Evolutionary conservation across 2,113 vertebrate genomes (phyloP), one percentile per base, ranked within the genome.

Genomic region (Phoxinus phoxinus): DNA sequence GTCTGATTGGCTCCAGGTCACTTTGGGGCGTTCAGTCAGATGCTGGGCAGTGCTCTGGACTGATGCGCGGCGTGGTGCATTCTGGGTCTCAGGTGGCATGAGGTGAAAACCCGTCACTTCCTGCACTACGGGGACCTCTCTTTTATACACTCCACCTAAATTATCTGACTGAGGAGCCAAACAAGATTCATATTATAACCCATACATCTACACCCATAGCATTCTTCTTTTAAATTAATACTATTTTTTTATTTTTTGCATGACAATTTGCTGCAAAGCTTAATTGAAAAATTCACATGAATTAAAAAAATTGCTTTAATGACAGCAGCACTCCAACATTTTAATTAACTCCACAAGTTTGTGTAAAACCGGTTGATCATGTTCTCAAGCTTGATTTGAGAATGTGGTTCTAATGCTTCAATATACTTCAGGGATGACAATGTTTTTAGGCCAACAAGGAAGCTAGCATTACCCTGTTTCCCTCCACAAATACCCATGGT

Each of bases 1-100:
- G 37, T 89, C 87, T 41, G 89, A 85, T 32, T 88, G 89, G 73
- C 78, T 88, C 89, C 89, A 89, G 65, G 89, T 88, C 1, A 89
- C 85, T 79, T 75, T 89, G 21, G 72, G 74, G 4, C 73, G 83
- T 8, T 86, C 65, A 25, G n/a, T 25, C 37, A 59, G 35, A 17
- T 32, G 79, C n/a, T 85, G 73, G 44, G 44, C 56, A 9, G 67
- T 41, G 44, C 87, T 88, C 58, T 89, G 89, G 32, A 82, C 32
- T 17, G 85, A 86, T 37, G 82, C 85, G 6, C 79, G 89, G 4
- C 59, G 58, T 23, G 85, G 27, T 51, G 80, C 72, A 27, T 37
- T 81, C 46, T 86, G 86, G 65, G 21, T 15, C 35, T 88, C 85
- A 37, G 58, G 65, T 53, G 81, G 21, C 72, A 89, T 72, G 1